A percentile compares a stretch with the other conserved stretches of the same genome.
Conservation (phyloP, 2,113 vertebrate species). For the Rhinogobius similis region DNA sequence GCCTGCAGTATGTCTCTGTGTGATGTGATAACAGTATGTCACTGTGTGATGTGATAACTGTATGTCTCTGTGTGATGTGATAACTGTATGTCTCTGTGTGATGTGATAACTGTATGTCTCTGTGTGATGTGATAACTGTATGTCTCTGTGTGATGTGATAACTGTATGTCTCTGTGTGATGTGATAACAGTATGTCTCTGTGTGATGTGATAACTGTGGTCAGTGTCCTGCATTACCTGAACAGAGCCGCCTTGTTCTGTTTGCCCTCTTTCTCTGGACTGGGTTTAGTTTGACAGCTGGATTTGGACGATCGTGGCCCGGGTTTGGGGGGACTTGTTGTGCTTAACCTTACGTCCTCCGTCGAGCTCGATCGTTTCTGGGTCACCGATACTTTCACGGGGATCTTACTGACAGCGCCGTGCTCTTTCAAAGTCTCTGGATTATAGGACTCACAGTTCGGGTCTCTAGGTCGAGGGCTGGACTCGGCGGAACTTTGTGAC, state of each 20-base stretch:
- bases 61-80: no score
- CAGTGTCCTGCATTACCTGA: conserved; percentile 52
- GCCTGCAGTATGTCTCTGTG: no score
- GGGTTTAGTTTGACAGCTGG: not conserved
- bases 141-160: no score
- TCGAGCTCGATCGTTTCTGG: conserved; percentile 6
- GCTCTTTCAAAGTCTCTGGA: conserved; percentile 4
- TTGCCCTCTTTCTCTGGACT: not conserved
- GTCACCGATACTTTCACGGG: conserved; percentile 1
- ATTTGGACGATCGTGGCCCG: not conserved
- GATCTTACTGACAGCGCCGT: not conserved
- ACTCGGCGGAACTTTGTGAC: conserved; percentile 37
- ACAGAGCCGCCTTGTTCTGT: conserved; percentile 14
- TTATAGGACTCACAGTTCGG: conserved; percentile 11
- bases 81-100: no score
- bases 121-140: no score
- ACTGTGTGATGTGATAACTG: no score
- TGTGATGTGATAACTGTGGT: not conserved
- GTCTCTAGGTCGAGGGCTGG: conserved; percentile 22
- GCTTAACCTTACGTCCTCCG: not conserved
- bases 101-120: no score
- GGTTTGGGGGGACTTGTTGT: not conserved
- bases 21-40: no score
- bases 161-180: no score
- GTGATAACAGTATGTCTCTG: no score